Base-by-base conservation (phyloP, 1,140 invertebrate genomes). In the Drosophila mojavensis region DNA sequence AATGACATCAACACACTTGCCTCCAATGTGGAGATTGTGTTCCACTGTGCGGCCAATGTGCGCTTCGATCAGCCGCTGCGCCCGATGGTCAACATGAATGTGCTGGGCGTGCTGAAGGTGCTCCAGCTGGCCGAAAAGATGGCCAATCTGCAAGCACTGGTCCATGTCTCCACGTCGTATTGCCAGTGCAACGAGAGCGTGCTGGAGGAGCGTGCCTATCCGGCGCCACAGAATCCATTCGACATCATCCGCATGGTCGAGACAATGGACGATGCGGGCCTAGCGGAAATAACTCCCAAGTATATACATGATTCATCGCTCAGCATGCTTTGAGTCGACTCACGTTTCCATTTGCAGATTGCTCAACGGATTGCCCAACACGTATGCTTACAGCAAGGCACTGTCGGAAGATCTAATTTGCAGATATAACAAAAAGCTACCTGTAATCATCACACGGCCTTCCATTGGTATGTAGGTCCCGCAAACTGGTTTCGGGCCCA, bases 21-120 rank as follows among this genome's bases (percentile, higher is more conserved):
- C 55, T 91, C 94, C 10, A 94, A 95, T 66, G 95, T 97, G 15
- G 94, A 95, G 30, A 94, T 98, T n/a, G 93, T 98, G 0, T 97
- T 98, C 93, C 97, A 98, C 85, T 97, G 96, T 79, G 97, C 98
- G n/a, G 98, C 98, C 20, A 98, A 97, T 84, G 96, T 96, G 67
- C 91, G 97, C 48, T 99, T 99, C 91, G 96, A 98, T 88, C 97
- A 98, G 92, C 94, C 94, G 24, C 93, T 99, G 0, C 95, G 95
- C 79, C 92, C 94, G 4, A 95, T 96, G 3, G 92, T 96, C n/a
- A 93, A 94, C 6, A 93, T 95, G 84, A 97, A 97, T 79, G 94
- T 95, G 2, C 84, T 94, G 7, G 96, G 95, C 0, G 96, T 96
- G 0, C 93, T 94, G 61, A 94, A 94, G 72, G 82, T 96, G 1